A percentile compares a stretch with the other conserved stretches of the same genome.
Conservation (phyloP, 1,140 invertebrate species). For the Papilio polytes region DNA sequence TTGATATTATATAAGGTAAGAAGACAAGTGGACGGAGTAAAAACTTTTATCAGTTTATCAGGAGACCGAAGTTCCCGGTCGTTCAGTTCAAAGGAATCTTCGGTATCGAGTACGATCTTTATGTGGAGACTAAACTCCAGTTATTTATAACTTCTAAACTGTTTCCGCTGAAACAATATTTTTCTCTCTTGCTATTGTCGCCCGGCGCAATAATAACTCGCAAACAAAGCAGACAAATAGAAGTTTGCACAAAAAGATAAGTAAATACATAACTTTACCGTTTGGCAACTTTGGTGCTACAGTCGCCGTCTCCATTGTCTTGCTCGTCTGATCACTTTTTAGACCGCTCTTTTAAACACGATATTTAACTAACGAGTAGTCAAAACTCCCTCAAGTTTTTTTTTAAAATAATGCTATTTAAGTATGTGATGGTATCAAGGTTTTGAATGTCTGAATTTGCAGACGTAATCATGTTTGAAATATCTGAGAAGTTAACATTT, state of each 20-base stretch:
- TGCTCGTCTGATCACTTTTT: neutral
- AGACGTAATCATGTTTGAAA: neutral
- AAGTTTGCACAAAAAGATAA: neutral
- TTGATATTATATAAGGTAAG: neutral
- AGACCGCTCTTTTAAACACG: neutral
- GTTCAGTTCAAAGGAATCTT: neutral
- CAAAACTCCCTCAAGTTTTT: neutral
- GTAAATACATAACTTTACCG: neutral
- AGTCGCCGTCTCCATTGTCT: neutral
- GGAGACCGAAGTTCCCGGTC: neutral
- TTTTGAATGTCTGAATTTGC: neutral
- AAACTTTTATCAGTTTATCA: neutral
- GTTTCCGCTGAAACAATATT: neutral
- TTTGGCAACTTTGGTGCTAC: neutral
- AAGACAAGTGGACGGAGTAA: neutral
- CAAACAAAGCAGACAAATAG: neutral
- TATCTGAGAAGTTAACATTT: neutral
- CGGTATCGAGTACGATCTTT: neutral
- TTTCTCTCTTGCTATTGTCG: neutral
- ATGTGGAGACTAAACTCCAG: neutral
- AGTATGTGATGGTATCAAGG: too few relatives aligned
- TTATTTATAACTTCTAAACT: neutral
- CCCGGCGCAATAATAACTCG: neutral
- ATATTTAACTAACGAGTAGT: neutral
- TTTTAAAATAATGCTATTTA: too few relatives aligned